A percentile compares a stretch with the other conserved stretches of the same genome.
These are phyloP conservation scores for Formicarius rufipectus DNA, from an alignment of 2,113 vertebrate genomes.

Conservation along the genomic window DNA sequence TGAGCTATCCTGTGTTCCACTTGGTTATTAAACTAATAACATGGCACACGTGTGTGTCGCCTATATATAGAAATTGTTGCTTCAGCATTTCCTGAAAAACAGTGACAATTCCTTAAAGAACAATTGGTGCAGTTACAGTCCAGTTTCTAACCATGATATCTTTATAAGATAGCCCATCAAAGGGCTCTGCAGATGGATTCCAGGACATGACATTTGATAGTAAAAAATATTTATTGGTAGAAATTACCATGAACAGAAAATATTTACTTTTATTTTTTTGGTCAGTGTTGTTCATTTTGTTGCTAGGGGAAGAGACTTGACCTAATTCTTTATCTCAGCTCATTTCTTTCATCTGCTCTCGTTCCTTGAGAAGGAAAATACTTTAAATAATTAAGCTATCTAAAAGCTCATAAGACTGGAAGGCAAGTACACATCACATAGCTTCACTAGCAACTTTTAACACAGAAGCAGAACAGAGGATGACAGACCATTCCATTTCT, in stretches of 20 bases:
- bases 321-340: neutral
- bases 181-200: neutral
- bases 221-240: neutral
- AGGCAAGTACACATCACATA: neutral
- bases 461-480: neutral
- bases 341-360: neutral
- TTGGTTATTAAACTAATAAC: neutral
- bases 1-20: neutral
- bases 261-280: neutral
- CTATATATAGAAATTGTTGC: neutral
- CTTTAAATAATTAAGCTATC: slow-evolving; percentile 1
- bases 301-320: neutral
- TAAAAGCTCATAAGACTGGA: neutral
- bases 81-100: neutral
- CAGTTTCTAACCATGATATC: neutral
- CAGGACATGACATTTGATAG: neutral
- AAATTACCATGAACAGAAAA: neutral
- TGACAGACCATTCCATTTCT: neutral
- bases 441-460: neutral
- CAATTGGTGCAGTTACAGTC: neutral
- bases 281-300: neutral
- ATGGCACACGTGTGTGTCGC: accelerated
- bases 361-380: neutral
- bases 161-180: neutral
- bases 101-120: neutral